Evolutionary conservation across 2,113 vertebrate species (phyloP).

Genomic region (Uropsilus gracilis): DNA sequence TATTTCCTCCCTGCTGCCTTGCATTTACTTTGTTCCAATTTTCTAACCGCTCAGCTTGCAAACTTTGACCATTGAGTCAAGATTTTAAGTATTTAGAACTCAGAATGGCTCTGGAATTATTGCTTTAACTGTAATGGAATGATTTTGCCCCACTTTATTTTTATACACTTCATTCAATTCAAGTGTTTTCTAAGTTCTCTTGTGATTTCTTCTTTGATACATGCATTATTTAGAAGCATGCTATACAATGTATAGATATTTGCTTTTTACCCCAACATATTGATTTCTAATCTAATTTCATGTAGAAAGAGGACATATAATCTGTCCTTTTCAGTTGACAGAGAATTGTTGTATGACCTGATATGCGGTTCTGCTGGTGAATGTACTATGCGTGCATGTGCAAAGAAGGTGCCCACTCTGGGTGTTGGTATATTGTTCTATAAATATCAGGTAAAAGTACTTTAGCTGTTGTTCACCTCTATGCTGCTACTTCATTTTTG

Average conservation of each 20-base stretch:
- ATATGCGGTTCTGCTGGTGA: not conserved
- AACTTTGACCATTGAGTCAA: not conserved
- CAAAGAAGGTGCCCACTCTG: not conserved
- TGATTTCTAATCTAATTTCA: not conserved
- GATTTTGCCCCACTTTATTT: not conserved
- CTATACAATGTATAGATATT: not conserved
- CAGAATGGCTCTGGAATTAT: not conserved
- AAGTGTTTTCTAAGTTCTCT: slow-evolving; percentile 14
- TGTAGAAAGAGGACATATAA: not conserved
- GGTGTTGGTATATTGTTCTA: not conserved
- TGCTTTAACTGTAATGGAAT: not conserved
- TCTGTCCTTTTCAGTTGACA: not conserved
- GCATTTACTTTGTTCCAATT: not conserved
- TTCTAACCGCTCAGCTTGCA: not conserved
- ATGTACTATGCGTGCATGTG: not conserved
- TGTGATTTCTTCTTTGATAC: not conserved
- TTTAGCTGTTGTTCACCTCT: not conserved
- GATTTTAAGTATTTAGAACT: not conserved
- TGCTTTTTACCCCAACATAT: not conserved
- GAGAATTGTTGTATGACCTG: not conserved
- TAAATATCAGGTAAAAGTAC: not conserved
- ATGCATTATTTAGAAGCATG: not conserved
- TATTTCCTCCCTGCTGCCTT: not conserved
- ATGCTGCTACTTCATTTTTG: not conserved
- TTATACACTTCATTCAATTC: not conserved